Evolutionary conservation across 2,888 invertebrate genomes (phyloP), one percentile per base, ranked within the genome.

Genomic region (Eupithecia pulchellata): DNA sequence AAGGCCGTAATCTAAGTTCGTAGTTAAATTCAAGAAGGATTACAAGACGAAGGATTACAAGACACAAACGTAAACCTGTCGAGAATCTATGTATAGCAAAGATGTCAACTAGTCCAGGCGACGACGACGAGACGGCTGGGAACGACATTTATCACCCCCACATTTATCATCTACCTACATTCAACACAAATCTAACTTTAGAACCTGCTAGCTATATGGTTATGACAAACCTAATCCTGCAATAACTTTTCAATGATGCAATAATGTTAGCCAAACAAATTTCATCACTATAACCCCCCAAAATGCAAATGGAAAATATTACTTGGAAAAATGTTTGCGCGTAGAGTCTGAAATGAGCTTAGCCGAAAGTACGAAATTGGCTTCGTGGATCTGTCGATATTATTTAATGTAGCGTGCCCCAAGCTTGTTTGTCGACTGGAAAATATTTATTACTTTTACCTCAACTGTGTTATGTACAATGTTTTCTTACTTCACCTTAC

Each of bases 301-400:
- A 89, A 89, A 90, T 87, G 89, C 85, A 90, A 91, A 91, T 90
- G 82, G 86, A 89, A 91, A 89, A 86, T 88, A 88, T 88, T 87
- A 83, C 84, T 86, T 83, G 85, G 87, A 83, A 86, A 84, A 83
- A 89, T 91, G 87, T 91, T 91, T 90, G 86, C 87, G 84, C 86
- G 86, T 80, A 83, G 86, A 89, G 86, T 87, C 88, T 87, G 86
- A 86, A 91, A 91, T 91, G 87, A 90, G 91, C 90, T 91, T 89
- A 89, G 86, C 84, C 87, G 86, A 87, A 89, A 89, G 88, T 87
- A 87, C 86, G 88, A 88, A 90, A 92, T 91, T 91, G 92, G 90
- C 90, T 89, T 82, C 86, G 88, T 81, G 86, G 89, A 90, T 91
- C 89, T 88, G 90, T 90, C 90, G 90, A 91, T 91, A 90, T 91